Percentiles rank a stretch among this genome's conserved stretches.
Evolutionary conservation across 1,140 invertebrate genomes (phyloP).

Genomic region (Pachyrhynchus sulphureomaculatus): DNA sequence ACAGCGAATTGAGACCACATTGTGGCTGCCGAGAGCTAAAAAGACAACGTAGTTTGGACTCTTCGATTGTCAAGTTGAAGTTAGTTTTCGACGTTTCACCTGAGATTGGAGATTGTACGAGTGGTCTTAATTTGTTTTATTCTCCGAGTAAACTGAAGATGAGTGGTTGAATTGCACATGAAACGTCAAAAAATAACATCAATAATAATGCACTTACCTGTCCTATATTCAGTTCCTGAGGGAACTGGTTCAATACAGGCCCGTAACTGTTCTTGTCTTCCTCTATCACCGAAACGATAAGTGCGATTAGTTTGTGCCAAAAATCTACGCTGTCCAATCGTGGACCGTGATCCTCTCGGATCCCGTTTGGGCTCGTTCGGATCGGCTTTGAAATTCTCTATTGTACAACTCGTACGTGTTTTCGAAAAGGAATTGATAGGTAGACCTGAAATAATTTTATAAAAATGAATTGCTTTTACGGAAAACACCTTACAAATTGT

Average conservation of each 20-base stretch:
- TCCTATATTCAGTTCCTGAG: constrained; percentile 88
- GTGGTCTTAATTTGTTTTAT: too few species aligned
- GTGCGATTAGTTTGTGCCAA: constrained; percentile 97
- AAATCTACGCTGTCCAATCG: constrained; percentile 92
- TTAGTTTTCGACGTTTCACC: too few species aligned
- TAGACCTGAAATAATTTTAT: constrained; percentile 77
- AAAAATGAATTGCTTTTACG: too few species aligned
- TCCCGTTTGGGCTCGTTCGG: constrained; percentile 85
- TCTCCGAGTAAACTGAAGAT: too few species aligned
- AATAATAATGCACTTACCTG: too few species aligned
- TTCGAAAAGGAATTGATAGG: constrained; percentile 97
- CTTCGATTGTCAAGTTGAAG: background rate
- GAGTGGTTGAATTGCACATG: too few species aligned
- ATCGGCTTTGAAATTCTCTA: constrained; percentile 89
- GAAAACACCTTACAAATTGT: too few species aligned
- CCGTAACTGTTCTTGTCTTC: constrained; percentile 98
- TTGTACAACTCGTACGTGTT: constrained; percentile 96
- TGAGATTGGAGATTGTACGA: too few species aligned
- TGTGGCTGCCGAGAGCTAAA: constrained; percentile 90
- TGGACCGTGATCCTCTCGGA: constrained; percentile 85
- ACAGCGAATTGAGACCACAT: constrained; percentile 98
- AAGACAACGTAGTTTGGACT: constrained; percentile 14
- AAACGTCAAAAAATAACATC: too few species aligned
- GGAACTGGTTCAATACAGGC: constrained; percentile 97
- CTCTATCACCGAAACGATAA: constrained; percentile 98